A percentile compares a stretch with the other conserved stretches of the same genome.
These are phyloP conservation scores for Apodemus agrarius DNA, from an alignment of 2,797 vertebrate species.

Conservation along the genomic window DNA sequence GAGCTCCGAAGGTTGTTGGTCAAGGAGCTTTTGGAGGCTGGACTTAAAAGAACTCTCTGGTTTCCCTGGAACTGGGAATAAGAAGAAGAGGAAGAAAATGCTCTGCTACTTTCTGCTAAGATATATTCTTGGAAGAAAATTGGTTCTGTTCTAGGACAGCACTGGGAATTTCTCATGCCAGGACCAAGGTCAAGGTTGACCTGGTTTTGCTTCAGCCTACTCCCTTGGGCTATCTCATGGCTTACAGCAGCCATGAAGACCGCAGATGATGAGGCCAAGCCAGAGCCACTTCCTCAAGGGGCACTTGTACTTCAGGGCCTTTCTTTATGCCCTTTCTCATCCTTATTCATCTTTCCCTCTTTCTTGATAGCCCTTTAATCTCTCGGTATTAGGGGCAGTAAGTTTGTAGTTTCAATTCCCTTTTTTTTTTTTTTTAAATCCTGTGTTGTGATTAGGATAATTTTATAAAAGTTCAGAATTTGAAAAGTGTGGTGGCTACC, in stretches of 20 bases:
- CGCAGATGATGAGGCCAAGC: neutral
- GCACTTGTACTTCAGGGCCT: neutral
- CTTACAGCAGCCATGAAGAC: neutral
- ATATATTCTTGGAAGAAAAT: constrained; percentile 54
- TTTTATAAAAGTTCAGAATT: constrained; percentile 50
- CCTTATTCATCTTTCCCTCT: neutral
- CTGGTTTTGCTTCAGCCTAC: neutral
- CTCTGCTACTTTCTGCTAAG: constrained; percentile 61
- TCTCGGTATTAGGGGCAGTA: neutral
- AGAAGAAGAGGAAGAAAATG: neutral
- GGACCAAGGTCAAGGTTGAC: constrained; percentile 38
- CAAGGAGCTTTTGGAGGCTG: constrained; percentile 62
- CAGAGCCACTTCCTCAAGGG: neutral
- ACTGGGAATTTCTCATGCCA: neutral
- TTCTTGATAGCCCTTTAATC: neutral
- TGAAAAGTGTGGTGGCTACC: constrained; percentile 37
- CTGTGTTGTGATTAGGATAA: neutral
- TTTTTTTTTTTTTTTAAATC: neutral
- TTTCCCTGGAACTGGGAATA: constrained; percentile 65
- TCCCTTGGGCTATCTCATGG: neutral
- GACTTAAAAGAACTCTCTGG: constrained; percentile 69
- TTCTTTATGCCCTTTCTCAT: neutral
- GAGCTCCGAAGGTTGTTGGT: constrained; percentile 24
- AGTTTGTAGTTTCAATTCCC: constrained; percentile 38
- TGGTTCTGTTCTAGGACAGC: neutral